phyloP scores from a whole-genome alignment of 1,140 invertebrate genomes.

The Monochamus saltuarius region DNA sequence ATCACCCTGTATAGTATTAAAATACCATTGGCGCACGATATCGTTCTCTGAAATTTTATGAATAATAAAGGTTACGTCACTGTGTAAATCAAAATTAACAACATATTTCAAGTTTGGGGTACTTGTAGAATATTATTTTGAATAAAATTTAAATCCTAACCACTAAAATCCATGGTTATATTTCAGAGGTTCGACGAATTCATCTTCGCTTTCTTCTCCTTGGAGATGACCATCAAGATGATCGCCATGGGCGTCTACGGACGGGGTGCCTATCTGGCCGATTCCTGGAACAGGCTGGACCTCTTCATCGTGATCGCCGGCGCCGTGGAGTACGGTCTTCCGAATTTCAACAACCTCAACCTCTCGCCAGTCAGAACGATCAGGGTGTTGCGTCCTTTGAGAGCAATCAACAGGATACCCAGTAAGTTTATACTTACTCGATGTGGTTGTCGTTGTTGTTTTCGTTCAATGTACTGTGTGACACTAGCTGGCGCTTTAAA shows the following conservation, averaged over 20 bases:
- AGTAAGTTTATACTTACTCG: slow-evolving; percentile 71
- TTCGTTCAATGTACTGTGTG: too few relatives aligned
- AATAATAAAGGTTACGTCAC: too few relatives aligned
- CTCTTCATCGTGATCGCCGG: slow-evolving; percentile 98
- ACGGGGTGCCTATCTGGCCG: slow-evolving; percentile 91
- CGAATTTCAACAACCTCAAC: slow-evolving; percentile 96
- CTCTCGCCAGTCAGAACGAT: slow-evolving; percentile 97
- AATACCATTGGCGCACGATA: too few relatives aligned
- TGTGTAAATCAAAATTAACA: too few relatives aligned
- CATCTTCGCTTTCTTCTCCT: slow-evolving; percentile 96
- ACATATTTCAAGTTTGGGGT: too few relatives aligned
- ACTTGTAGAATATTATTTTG: too few relatives aligned
- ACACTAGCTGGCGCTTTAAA: too few relatives aligned
- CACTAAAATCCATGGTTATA: neutral
- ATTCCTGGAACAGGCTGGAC: slow-evolving; percentile 98
- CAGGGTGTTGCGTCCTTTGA: slow-evolving; percentile 89
- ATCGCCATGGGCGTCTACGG: slow-evolving; percentile 98
- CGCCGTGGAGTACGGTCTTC: slow-evolving; percentile 87
- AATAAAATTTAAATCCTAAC: too few relatives aligned
- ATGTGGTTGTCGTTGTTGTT: too few relatives aligned
- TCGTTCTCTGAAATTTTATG: too few relatives aligned
- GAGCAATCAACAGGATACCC: slow-evolving; percentile 99
- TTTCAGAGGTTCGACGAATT: slow-evolving; percentile 94
- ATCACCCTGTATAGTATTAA: too few relatives aligned
- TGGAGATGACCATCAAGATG: slow-evolving; percentile 98